A percentile compares a stretch with the other conserved stretches of the same genome.
phyloP scores from a whole-genome alignment of 1,140 invertebrate species.

The Eueides isabella region DNA sequence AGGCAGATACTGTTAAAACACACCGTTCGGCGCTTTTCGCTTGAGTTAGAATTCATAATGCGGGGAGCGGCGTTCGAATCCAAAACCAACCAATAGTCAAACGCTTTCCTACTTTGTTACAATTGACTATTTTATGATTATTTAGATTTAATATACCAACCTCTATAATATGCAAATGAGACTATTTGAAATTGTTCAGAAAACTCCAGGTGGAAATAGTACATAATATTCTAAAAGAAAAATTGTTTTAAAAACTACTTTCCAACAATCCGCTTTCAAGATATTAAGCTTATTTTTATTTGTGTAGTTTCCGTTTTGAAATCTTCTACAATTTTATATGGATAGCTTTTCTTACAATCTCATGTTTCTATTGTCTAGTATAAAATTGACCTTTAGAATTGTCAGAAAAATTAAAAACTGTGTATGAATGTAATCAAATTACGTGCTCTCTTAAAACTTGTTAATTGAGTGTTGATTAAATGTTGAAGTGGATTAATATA shows the following conservation, averaged over 20 bases:
- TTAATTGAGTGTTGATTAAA: background rate
- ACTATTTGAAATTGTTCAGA: background rate
- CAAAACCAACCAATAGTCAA: no score
- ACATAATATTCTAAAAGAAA: background rate
- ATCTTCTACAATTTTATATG: background rate
- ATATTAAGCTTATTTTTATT: background rate
- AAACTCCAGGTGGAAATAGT: background rate
- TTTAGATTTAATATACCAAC: background rate
- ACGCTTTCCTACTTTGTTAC: no score
- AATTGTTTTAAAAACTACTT: background rate
- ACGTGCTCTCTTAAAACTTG: background rate
- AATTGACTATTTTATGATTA: no score
- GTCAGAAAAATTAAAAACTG: background rate
- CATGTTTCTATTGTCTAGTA: background rate
- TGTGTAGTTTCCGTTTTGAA: background rate
- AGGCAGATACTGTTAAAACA: no score
- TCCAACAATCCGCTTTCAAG: slow-evolving; percentile 5
- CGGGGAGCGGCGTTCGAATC: no score
- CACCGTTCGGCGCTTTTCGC: no score
- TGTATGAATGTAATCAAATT: background rate
- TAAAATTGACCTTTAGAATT: background rate
- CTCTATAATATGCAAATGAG: background rate
- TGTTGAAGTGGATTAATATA: background rate
- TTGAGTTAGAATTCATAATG: no score
- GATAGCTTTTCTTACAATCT: background rate